Conservation (phyloP, 30 jellyfish, hydroid and myxozoan genomes). For the Turritopsis rubra region DNA sequence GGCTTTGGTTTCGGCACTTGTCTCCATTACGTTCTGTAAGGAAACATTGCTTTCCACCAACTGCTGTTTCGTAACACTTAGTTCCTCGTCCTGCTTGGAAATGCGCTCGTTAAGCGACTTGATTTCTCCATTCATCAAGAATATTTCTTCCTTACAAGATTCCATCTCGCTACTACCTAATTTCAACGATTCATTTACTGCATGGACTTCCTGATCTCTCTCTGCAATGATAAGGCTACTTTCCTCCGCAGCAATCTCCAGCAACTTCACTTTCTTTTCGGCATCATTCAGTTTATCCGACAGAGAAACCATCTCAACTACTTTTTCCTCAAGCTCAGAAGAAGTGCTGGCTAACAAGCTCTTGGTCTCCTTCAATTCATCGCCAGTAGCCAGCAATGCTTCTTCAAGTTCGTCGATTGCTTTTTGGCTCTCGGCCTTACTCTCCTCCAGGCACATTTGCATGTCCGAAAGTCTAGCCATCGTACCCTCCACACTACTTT, state of each 20-base stretch:
- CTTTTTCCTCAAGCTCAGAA: background rate
- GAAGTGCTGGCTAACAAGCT: background rate
- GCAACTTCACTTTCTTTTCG: background rate
- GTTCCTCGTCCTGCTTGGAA: too few relatives aligned
- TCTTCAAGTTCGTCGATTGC: background rate
- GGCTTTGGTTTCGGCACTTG: too few relatives aligned
- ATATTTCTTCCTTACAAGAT: background rate
- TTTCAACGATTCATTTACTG: background rate
- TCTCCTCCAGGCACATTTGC: background rate
- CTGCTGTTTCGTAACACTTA: too few relatives aligned
- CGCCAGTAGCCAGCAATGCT: background rate
- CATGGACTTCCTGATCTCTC: background rate
- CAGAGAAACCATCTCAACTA: background rate
- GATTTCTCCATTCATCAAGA: background rate
- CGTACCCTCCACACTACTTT: background rate
- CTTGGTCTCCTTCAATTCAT: background rate
- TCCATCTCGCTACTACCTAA: background rate
- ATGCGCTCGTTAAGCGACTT: background rate
- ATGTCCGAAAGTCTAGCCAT: background rate
- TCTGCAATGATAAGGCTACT: constrained; percentile 1
- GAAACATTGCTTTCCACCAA: too few relatives aligned
- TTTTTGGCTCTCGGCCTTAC: background rate
- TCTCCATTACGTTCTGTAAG: too few relatives aligned
- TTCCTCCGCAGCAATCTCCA: constrained; percentile 8
- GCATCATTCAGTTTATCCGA: background rate